Evolutionary conservation across 2,113 vertebrate species (phyloP).

Genomic region (Apodemus speciosus): DNA sequence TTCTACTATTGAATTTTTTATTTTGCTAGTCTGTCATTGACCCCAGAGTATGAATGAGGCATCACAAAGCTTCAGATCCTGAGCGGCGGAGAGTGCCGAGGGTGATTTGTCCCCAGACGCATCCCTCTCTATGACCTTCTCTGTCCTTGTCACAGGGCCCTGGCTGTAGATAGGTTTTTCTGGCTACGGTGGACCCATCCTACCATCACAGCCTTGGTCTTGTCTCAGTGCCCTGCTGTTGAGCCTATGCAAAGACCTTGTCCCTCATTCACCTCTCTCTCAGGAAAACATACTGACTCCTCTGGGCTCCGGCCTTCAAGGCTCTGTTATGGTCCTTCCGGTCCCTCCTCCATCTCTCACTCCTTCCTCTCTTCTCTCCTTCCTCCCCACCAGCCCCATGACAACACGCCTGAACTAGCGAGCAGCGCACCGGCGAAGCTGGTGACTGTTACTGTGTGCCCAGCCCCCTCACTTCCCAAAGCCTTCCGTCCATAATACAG

Average conservation of each 20-base stretch:
- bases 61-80: neutral
- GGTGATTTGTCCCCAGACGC: neutral
- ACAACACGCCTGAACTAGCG: fast-evolving
- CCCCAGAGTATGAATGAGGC: neutral
- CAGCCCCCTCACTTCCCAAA: neutral
- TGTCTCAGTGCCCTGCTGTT: neutral
- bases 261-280: neutral
- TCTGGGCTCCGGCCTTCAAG: no score
- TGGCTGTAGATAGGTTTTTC: no score
- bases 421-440: fast-evolving
- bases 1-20: constrained; percentile 19
- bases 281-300: neutral
- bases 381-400: neutral
- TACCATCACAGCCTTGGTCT: neutral
- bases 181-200: fast-evolving
- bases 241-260: neutral
- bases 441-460: neutral
- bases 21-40: constrained; percentile 53
- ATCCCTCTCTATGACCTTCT: neutral
- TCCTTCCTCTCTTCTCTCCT: neutral
- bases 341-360: neutral
- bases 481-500: neutral
- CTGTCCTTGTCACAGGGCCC: neutral
- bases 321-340: neutral
- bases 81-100: neutral